These are phyloP conservation scores for Bradysia coprophila DNA, from an alignment of 1,140 invertebrate species.

Conservation along the genomic window DNA sequence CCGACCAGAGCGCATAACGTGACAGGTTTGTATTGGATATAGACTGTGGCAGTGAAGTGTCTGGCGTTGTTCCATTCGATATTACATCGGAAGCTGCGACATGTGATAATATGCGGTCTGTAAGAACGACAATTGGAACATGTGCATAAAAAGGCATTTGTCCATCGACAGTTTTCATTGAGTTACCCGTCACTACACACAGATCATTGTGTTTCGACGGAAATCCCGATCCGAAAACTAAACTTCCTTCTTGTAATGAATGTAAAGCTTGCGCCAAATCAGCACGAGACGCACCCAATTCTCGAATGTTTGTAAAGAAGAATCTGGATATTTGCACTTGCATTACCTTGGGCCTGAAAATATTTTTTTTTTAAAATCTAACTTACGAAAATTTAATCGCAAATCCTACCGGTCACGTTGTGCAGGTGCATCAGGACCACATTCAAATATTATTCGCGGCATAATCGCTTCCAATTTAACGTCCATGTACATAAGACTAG, in stretches of 20 bases:
- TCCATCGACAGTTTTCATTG: too few species aligned
- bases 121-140: too few species aligned
- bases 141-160: too few species aligned
- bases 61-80: constrained; percentile 15
- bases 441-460: constrained; percentile 44
- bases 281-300: constrained; percentile 44
- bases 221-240: constrained; percentile 55
- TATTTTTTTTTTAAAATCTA: too few species aligned
- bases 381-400: too few species aligned
- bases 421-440: neutral
- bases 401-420: constrained; percentile 1
- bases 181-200: constrained; percentile 47
- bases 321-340: constrained; percentile 64
- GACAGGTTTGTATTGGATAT: constrained; percentile 24
- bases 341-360: constrained; percentile 53
- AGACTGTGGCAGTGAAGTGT: constrained; percentile 24
- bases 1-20: constrained; percentile 59
- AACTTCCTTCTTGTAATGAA: constrained; percentile 45
- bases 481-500: constrained; percentile 56
- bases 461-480: constrained; percentile 79
- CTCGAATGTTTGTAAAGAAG: constrained; percentile 58
- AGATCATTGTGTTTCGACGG: constrained; percentile 43
- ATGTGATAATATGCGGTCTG: constrained; percentile 59
- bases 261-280: constrained; percentile 57
- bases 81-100: constrained; percentile 16